Evolutionary conservation across 2,113 vertebrate species (phyloP).

Genomic region (Vireo altiloquus): DNA sequence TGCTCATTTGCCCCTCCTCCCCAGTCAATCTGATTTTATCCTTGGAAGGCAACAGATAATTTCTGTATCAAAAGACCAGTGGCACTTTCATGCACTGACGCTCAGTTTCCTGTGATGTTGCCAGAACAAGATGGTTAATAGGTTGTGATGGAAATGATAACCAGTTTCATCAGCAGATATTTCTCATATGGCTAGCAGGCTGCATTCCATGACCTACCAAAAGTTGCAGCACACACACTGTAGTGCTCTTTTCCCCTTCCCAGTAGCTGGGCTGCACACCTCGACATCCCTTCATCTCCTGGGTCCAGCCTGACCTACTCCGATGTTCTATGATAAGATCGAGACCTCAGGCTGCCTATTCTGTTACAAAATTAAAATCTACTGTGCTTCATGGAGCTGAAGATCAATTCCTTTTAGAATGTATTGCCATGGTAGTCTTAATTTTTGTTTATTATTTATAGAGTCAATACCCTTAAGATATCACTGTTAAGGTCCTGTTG

Average conservation of each 20-base stretch:
- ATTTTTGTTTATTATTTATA: background rate
- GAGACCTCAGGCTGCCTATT: background rate
- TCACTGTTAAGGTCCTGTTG: background rate
- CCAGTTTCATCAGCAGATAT: background rate
- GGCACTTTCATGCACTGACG: background rate
- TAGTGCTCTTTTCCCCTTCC: background rate
- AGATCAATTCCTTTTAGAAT: background rate
- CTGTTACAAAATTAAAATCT: background rate
- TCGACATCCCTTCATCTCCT: background rate
- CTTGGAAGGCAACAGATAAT: background rate
- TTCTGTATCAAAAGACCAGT: background rate
- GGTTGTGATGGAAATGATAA: background rate
- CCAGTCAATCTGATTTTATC: background rate
- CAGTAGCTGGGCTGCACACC: background rate
- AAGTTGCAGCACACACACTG: background rate
- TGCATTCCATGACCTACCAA: background rate
- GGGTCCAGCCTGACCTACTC: background rate
- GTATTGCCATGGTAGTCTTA: background rate
- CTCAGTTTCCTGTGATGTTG: background rate
- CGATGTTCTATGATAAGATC: fast-evolving
- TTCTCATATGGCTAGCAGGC: background rate
- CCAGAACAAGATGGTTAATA: background rate
- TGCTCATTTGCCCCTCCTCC: background rate
- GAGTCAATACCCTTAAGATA: background rate
- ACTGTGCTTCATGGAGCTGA: background rate